Evolutionary conservation across 2,797 vertebrate species (phyloP).

Genomic region (Halcyon badia): DNA sequence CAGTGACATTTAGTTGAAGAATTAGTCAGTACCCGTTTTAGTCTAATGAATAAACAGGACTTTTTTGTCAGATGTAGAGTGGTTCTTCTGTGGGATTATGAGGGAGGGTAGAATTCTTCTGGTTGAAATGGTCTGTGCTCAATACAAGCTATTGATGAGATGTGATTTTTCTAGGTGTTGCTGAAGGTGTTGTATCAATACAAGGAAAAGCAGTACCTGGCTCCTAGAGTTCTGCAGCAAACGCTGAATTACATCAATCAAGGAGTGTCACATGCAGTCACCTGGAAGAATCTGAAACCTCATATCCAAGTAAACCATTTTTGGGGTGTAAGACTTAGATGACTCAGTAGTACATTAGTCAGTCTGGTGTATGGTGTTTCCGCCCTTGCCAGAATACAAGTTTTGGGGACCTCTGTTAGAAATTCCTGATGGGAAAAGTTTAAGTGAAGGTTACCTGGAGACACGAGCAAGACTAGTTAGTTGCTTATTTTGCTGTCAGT

Average conservation of each 20-base stretch:
- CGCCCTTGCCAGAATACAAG: background rate
- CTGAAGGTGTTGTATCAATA: conserved; percentile 98
- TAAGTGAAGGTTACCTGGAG: background rate
- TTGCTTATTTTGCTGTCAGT: background rate
- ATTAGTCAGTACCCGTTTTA: conserved; percentile 27
- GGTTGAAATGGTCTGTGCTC: background rate
- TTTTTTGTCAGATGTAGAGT: background rate
- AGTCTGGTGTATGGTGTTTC: background rate
- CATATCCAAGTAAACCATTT: conserved; percentile 92
- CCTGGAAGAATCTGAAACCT: conserved; percentile 98
- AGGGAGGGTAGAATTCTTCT: background rate
- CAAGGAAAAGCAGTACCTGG: conserved; percentile 98
- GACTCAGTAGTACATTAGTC: background rate
- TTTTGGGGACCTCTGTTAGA: background rate
- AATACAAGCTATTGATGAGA: conserved; percentile 72
- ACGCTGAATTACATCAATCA: conserved; percentile 99
- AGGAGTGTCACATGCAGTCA: conserved; percentile 96
- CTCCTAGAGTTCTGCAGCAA: conserved; percentile 97
- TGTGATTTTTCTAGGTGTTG: conserved; percentile 86
- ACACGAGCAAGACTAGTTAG: background rate
- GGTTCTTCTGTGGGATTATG: background rate
- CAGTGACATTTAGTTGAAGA: background rate
- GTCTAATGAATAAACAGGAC: background rate
- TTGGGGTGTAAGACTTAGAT: background rate
- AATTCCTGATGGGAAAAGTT: background rate